These are phyloP conservation scores for Amphiduros pacificus DNA, from an alignment of 2,888 invertebrate genomes.

Conservation along the genomic window DNA sequence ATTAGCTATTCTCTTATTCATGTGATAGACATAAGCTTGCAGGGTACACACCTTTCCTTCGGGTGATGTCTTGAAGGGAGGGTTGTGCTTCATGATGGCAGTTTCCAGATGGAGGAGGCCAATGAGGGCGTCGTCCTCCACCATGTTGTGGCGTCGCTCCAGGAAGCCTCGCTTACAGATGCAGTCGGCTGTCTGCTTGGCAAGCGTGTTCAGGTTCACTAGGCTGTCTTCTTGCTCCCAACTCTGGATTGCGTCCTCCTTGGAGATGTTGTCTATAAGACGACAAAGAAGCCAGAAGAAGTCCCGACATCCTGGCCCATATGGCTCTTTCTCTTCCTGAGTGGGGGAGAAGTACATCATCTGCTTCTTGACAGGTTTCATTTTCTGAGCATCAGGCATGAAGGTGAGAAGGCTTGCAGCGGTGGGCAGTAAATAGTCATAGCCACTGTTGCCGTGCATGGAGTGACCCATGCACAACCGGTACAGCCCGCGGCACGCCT, in stretches of 20 bases:
- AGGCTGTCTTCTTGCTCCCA: constrained; percentile 37
- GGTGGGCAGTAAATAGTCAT: constrained; percentile 69
- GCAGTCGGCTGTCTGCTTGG: constrained; percentile 71
- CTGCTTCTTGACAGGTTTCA: constrained; percentile 71
- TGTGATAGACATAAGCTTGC: no score
- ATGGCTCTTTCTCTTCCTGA: constrained; percentile 72
- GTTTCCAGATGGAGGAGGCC: constrained; percentile 83
- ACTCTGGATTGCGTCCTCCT: constrained; percentile 62
- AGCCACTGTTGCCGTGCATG: constrained; percentile 56
- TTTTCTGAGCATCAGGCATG: constrained; percentile 80
- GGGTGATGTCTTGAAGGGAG: constrained; percentile 80
- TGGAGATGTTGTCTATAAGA: constrained; percentile 74
- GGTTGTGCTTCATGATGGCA: constrained; percentile 86
- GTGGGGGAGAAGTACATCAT: constrained; percentile 48
- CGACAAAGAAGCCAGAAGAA: constrained; percentile 92
- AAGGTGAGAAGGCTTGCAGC: constrained; percentile 79
- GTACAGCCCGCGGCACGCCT: constrained; percentile 91
- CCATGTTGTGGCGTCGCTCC: constrained; percentile 78
- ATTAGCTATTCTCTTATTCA: no score
- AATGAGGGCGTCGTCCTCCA: constrained; percentile 88
- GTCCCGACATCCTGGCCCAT: constrained; percentile 90
- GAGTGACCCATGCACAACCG: constrained; percentile 75
- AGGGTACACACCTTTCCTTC: constrained; percentile 69
- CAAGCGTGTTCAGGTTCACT: constrained; percentile 74
- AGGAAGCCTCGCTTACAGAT: constrained; percentile 78